These are phyloP conservation scores for Melanargia galathea DNA, from an alignment of 2,888 invertebrate genomes.

Conservation along the genomic window DNA sequence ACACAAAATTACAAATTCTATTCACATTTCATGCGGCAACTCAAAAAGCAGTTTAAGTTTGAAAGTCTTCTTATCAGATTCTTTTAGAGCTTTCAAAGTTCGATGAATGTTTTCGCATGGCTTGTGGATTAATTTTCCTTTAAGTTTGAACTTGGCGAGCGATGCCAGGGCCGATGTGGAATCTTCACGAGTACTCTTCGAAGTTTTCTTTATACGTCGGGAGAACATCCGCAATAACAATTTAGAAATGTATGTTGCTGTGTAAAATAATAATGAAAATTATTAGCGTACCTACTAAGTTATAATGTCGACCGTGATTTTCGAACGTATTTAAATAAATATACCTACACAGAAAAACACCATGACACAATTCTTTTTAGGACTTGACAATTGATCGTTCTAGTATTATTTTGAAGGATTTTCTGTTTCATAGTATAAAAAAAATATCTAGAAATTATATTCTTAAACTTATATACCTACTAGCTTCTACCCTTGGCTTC, in stretches of 20 bases:
- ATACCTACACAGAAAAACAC: too few relatives aligned
- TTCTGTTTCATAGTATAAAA: not conserved
- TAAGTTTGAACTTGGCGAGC: constrained; percentile 14
- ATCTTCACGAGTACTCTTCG: constrained; percentile 2
- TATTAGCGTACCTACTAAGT: too few relatives aligned
- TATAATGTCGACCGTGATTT: too few relatives aligned
- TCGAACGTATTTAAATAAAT: too few relatives aligned
- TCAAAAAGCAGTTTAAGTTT: constrained; percentile 22
- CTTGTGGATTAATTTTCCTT: constrained; percentile 24
- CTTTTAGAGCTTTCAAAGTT: constrained; percentile 23
- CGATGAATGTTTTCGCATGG: constrained; percentile 26
- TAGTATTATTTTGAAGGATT: not conserved
- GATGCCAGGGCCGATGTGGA: constrained; percentile 1
- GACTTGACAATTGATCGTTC: too few relatives aligned
- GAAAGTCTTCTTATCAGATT: constrained; percentile 23
- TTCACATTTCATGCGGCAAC: constrained; percentile 12
- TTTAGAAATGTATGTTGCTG: not conserved
- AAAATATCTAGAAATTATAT: too few relatives aligned
- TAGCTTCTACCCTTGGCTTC: too few relatives aligned
- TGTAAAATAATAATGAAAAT: not conserved
- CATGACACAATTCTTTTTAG: too few relatives aligned
- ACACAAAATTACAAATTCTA: constrained; percentile 1
- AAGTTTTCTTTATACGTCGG: constrained; percentile 14
- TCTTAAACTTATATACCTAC: too few relatives aligned
- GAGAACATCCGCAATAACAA: not conserved